phyloP scores from a whole-genome alignment of 1,140 invertebrate species.

The Procambarus virginalis region DNA sequence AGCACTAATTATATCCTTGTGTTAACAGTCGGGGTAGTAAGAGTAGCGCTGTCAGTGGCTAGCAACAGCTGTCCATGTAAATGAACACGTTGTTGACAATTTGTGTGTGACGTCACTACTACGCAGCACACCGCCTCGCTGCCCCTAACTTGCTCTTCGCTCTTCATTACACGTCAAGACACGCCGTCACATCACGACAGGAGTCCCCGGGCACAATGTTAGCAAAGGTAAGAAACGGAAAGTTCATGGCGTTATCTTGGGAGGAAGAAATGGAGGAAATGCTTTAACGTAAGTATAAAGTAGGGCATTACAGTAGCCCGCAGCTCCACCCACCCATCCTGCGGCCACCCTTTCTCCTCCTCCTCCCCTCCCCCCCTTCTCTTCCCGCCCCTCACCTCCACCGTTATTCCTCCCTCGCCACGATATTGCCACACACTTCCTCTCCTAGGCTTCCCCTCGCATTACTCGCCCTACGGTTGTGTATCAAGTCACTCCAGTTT shows the following conservation, averaged over 20 bases:
- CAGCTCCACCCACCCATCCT: not conserved
- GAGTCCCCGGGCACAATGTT: no score
- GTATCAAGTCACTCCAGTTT: not conserved
- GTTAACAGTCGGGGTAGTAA: no score
- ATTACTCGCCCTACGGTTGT: not conserved
- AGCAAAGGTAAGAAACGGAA: not conserved
- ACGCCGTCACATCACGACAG: no score
- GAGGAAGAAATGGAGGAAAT: no score
- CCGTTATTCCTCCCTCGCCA: not conserved
- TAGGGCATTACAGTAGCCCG: not conserved
- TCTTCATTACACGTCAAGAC: no score
- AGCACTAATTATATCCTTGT: no score
- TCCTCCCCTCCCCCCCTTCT: not conserved
- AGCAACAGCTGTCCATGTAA: no score
- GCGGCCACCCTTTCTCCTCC: not conserved
- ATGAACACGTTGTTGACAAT: not conserved
- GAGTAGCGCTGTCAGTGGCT: no score
- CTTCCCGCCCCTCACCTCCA: not conserved
- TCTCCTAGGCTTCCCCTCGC: no score
- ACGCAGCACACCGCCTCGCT: no score
- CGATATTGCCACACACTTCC: no score
- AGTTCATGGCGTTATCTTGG: not conserved
- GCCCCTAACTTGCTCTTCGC: no score
- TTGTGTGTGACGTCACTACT: not conserved
- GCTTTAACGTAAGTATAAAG: not conserved